Conservation (phyloP, 2,113 vertebrate species). For the Menidia beryllina region DNA sequence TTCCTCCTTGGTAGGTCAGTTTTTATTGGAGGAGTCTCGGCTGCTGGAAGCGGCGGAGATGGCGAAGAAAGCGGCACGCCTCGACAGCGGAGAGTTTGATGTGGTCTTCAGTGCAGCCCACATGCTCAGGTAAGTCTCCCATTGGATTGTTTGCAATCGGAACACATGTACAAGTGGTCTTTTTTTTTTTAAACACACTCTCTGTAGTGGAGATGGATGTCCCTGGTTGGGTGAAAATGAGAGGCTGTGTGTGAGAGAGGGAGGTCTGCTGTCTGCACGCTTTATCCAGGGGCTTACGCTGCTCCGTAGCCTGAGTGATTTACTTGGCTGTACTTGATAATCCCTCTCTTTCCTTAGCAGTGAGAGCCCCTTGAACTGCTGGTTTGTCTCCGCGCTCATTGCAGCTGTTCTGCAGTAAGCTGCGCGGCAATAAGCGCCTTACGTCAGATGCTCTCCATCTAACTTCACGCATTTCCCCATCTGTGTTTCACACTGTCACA, state of each 20-base stretch:
- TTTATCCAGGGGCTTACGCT: conserved; percentile 72
- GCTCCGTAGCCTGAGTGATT: conserved; percentile 67
- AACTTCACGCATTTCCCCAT: conserved; percentile 25
- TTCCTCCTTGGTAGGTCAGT: conserved; percentile 87
- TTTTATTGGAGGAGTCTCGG: conserved; percentile 95
- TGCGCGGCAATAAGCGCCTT: background rate
- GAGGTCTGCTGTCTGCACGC: conserved; percentile 66
- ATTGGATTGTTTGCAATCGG: conserved; percentile 27
- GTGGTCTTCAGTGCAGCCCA: conserved; percentile 98
- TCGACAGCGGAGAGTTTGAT: conserved; percentile 94
- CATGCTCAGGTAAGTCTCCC: conserved; percentile 92
- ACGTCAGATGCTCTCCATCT: conserved; percentile 34
- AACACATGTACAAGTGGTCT: conserved; percentile 1
- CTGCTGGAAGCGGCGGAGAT: conserved; percentile 96
- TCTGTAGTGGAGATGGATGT: conserved; percentile 42
- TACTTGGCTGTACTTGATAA: conserved; percentile 67
- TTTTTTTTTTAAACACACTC: too few species aligned
- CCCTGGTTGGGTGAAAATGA: conserved; percentile 36
- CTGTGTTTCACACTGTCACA: conserved; percentile 24
- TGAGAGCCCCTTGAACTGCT: conserved; percentile 60
- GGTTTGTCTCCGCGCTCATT: conserved; percentile 47
- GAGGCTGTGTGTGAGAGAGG: conserved; percentile 39
- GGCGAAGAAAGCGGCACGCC: conserved; percentile 95
- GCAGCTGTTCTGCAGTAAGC: conserved; percentile 7
- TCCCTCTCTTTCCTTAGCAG: conserved; percentile 59